Evolutionary conservation across 2,888 invertebrate species (phyloP), one percentile per base, ranked within the genome.

Genomic region (Callimorpha dominula): DNA sequence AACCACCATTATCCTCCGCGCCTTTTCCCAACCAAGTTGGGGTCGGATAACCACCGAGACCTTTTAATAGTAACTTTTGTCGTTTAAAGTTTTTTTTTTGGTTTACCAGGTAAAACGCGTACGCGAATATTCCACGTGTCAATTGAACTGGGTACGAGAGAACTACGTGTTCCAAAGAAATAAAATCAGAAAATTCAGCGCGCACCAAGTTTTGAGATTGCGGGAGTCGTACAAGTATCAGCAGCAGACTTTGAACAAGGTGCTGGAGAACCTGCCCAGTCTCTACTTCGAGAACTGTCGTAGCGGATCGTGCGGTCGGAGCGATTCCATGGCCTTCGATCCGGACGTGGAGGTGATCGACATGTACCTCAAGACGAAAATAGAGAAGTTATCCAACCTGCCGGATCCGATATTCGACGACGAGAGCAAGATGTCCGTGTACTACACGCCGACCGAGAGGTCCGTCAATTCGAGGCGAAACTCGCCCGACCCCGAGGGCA

Each of bases 161-260:
- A 99, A 99, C 93, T 99, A 99, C 94, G 98, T 99, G 90, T 98
- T 98, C 96, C 99, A 99, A 93, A 97, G 99, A 73, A 98, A 99
- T 93, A 98, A 99, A 93, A 98, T 99, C 80, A 96, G 99, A 68
- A 99, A 99, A 93, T 99, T 99, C 95, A 99, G 99, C 94, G 97
- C 98, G 40, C 98, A 98, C 90, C 99, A 99, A 93, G 97, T 99
- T 74, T 95, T 99, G 65, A 97, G 98, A 70, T 94, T 99, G 65
- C 97, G 99, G 50, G 99, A 99, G 91, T 98, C 99, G 14, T 99
- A 98, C 96, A 99, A 99, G 93, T 98, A 99, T 89, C 99, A 99
- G 92, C 99, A 99, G 91, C 98, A 99, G 93, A 98, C 99, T 15
- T 95, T 99, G 70, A 98, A 99, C 95, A 99, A 99, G 91, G 98